These are phyloP conservation scores for Balaeniceps rex DNA, from an alignment of 2,113 vertebrate species.

Conservation along the genomic window DNA sequence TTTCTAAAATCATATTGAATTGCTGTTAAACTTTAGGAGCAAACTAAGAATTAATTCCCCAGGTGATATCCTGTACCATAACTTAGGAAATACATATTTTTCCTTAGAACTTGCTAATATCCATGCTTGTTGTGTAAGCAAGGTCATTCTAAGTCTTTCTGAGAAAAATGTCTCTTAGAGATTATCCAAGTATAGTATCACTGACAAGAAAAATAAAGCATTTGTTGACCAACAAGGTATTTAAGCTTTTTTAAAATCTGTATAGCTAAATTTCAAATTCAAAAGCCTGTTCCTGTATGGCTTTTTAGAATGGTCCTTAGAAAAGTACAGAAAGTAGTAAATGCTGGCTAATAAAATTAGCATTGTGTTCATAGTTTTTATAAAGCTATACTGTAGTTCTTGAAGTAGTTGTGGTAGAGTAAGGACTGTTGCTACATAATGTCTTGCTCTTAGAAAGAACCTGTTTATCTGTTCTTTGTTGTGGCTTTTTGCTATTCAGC, in stretches of 20 bases:
- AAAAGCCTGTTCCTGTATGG: background rate
- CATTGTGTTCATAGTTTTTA: background rate
- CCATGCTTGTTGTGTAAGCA: background rate
- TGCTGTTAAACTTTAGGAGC: background rate
- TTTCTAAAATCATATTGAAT: background rate
- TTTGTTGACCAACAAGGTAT: background rate
- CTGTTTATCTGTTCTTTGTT: background rate
- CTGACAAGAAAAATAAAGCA: background rate
- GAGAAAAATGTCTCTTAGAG: background rate
- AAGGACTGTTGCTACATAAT: background rate
- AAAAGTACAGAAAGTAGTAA: background rate
- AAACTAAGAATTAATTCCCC: background rate
- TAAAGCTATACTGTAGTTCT: background rate
- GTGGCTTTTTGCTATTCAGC: background rate
- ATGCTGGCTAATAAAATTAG: background rate
- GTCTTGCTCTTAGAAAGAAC: background rate
- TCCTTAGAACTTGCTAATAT: background rate
- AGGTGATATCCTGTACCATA: background rate
- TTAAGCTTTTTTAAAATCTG: background rate
- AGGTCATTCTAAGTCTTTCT: background rate
- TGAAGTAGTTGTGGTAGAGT: background rate
- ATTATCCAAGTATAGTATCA: background rate
- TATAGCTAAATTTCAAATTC: background rate
- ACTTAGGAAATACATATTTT: background rate
- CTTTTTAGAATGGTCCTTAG: background rate